phyloP scores from a whole-genome alignment of 1,140 invertebrate species.

The Caerostris darwini region DNA sequence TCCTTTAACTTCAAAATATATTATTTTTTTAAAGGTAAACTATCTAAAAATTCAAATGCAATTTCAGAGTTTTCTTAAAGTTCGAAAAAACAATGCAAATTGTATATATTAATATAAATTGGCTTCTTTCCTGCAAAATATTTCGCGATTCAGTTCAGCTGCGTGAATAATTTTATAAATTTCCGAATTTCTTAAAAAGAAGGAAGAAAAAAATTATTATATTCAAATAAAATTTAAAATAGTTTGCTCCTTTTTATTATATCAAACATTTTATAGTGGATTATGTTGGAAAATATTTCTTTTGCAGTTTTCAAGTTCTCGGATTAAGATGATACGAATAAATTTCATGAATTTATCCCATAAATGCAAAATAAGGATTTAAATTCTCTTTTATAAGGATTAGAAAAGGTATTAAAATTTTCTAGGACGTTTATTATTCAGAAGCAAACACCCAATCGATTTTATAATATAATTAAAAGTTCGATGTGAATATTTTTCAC shows the following conservation, averaged over 20 bases:
- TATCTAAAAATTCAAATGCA: background rate
- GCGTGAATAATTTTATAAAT: background rate
- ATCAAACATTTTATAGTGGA: background rate
- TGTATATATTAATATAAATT: too few species aligned
- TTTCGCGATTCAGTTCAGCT: too few species aligned
- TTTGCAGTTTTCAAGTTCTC: background rate
- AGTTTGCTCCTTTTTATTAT: background rate
- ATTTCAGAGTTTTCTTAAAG: background rate
- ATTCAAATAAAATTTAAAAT: background rate
- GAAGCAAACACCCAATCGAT: too few species aligned
- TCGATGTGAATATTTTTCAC: too few species aligned
- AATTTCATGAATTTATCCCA: background rate
- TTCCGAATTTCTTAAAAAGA: background rate
- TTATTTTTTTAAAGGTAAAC: background rate
- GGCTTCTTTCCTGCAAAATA: too few species aligned
- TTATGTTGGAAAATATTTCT: background rate
- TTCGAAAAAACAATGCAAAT: too few species aligned
- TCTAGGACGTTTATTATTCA: too few species aligned
- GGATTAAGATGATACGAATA: background rate
- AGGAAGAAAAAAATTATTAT: background rate
- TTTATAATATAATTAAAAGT: too few species aligned
- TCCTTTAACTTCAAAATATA: background rate
- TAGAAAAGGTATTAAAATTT: background rate
- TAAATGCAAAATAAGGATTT: background rate
- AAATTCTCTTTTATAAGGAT: background rate